A percentile compares a stretch with the other conserved stretches of the same genome.
Conservation (phyloP, 2,888 invertebrate species). For the Thera obeliscata region DNA sequence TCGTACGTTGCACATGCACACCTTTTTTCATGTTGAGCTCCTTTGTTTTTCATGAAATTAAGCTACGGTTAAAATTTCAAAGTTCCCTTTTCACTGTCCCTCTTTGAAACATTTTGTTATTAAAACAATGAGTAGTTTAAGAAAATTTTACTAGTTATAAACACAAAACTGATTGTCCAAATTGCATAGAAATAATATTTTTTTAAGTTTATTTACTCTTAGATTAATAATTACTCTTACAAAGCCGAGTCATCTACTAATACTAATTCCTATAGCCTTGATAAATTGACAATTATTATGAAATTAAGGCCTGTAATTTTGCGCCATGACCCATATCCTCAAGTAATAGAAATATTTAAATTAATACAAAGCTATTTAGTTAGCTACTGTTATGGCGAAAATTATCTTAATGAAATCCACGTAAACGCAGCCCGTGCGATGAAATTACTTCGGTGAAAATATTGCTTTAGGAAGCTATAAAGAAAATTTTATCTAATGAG, state of each 20-base stretch:
- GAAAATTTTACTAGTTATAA: no score
- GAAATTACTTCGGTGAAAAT: slow-evolving; percentile 73
- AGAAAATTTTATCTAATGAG: slow-evolving; percentile 75
- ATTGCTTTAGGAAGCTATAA: slow-evolving; percentile 76
- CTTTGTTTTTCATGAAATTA: background rate
- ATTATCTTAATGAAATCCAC: slow-evolving; percentile 63
- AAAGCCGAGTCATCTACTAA: no score
- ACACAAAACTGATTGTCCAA: no score
- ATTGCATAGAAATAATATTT: no score
- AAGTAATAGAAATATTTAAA: slow-evolving; percentile 24
- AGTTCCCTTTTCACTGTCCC: no score
- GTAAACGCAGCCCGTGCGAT: slow-evolving; percentile 63
- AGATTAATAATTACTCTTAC: no score
- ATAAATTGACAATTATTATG: background rate
- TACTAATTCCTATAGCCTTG: background rate
- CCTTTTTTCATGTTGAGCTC: no score
- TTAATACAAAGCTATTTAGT: slow-evolving; percentile 37
- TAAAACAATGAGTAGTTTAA: no score
- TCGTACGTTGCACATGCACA: background rate
- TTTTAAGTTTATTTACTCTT: no score
- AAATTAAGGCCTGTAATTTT: background rate
- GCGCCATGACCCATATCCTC: slow-evolving; percentile 4
- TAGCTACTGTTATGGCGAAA: slow-evolving; percentile 44
- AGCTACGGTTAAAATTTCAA: background rate
- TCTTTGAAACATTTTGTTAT: no score